Evolutionary conservation across 2,113 vertebrate species (phyloP), one percentile per base, ranked within the genome.

Genomic region (Sitta europaea): DNA sequence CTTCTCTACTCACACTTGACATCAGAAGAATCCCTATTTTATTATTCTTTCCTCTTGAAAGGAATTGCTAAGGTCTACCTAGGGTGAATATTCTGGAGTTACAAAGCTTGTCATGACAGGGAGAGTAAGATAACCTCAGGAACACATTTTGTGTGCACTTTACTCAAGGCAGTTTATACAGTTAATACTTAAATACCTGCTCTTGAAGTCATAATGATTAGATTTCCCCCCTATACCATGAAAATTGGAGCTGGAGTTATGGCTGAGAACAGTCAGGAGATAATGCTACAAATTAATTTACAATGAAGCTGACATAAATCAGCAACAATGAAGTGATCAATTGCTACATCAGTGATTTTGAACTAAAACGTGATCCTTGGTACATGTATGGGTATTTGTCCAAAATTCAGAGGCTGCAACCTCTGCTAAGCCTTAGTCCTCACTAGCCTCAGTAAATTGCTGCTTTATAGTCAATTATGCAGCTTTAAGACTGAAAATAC

Each of bases 401-500:
- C 81, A 48, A 75, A 71, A 48, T 47, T 50, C 43, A 55, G 24
- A 58, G 61, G 51, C 59, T 80, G 38, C 80, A 35, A 21, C 14
- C 43, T 54, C 67, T 25, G 43, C 24, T 48, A 48, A 67, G 24
- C 45, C 82, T 62, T 9, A 42, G 29, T 66, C 42, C 82, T 42
- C n/a, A 55, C 24, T 4, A 68, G 58, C 20, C 29, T 62, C 28
- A 25, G 50, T 3, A 38, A 89, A 43, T 15, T 63, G 47, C 33
- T 84, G 48, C 36, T 94, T 90, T 74, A n/a, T 48, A 67, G 24
- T 80, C 61, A 88, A 67, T 86, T 85, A 96, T 23, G 40, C 28
- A 84, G 59, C 67, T 72, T 59, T 27, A 28, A 86, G 63, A 31
- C 48, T 25, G 24, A 73, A 78, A 81, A 72, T 6, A 40, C 54